Conservation (phyloP, 2,888 invertebrate genomes). For the Erpobdella octoculata region DNA sequence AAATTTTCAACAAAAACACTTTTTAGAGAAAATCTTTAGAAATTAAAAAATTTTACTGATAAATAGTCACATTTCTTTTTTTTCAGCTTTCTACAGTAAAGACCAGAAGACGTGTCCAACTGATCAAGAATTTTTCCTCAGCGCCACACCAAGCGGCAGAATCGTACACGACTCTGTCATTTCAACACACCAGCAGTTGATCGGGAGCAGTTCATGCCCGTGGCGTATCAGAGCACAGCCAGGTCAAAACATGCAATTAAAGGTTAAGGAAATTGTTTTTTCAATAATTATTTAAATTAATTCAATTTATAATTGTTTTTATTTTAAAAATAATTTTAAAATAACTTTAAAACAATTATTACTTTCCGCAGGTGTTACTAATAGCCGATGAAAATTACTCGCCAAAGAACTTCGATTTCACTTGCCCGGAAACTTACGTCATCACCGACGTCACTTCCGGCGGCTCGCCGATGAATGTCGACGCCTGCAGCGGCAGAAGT, state of each 20-base stretch:
- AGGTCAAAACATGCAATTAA: constrained; percentile 29
- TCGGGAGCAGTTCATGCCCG: constrained; percentile 26
- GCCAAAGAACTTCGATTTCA: constrained; percentile 19
- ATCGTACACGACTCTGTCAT: constrained; percentile 17
- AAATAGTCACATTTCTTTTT: no score
- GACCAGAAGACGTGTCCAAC: background rate
- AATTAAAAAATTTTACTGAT: no score
- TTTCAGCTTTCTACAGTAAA: constrained; percentile 5
- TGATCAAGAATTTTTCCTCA: background rate
- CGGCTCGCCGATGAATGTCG: background rate
- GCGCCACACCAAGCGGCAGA: constrained; percentile 8
- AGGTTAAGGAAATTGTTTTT: constrained; percentile 23
- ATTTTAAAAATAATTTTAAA: no score
- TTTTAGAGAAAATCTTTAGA: no score
- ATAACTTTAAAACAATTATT: background rate
- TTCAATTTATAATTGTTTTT: background rate
- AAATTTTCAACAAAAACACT: no score
- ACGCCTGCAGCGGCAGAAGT: constrained; percentile 24
- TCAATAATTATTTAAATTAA: background rate
- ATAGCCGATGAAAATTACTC: constrained; percentile 20
- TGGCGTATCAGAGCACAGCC: constrained; percentile 23
- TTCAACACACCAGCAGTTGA: background rate
- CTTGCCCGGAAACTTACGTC: constrained; percentile 24
- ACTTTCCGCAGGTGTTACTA: constrained; percentile 19
- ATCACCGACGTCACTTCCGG: constrained; percentile 13